Evolutionary conservation across 2,888 invertebrate species (phyloP).

Genomic region (Lampropteryx suffumata): DNA sequence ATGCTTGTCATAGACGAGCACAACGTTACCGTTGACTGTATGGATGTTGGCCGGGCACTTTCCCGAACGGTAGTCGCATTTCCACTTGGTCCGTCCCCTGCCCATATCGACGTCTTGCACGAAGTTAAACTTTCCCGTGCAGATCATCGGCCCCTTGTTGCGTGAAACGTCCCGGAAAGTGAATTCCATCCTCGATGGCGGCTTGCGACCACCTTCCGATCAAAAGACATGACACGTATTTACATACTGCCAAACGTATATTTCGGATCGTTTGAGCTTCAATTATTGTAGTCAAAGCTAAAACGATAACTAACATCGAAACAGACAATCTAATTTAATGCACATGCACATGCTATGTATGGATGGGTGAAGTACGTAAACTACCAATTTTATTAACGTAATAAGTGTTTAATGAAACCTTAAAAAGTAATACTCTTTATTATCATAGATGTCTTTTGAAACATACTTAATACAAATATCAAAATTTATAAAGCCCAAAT

Average conservation of each 20-base stretch:
- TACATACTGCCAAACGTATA: conserved; percentile 2
- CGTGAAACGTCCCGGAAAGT: conserved; percentile 47
- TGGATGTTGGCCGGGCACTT: conserved; percentile 58
- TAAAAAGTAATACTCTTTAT: conserved; percentile 72
- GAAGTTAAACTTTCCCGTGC: conserved; percentile 53
- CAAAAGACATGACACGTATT: conserved; percentile 35
- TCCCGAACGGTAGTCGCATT: conserved; percentile 49
- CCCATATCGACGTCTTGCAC: conserved; percentile 54
- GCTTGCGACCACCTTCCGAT: conserved; percentile 37
- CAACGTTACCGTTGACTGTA: conserved; percentile 56
- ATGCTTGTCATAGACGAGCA: conserved; percentile 58
- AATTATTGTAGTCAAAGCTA: neutral
- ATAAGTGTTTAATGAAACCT: conserved; percentile 71
- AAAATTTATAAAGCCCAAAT: conserved; percentile 60
- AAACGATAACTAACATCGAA: conserved; percentile 14
- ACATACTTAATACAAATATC: conserved; percentile 51
- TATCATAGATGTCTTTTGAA: conserved; percentile 70
- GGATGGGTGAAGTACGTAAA: conserved; percentile 26
- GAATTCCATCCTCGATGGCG: conserved; percentile 45
- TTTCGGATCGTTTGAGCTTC: neutral
- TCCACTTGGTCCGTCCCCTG: conserved; percentile 56
- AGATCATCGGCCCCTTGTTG: conserved; percentile 50
- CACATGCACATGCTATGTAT: conserved; percentile 13
- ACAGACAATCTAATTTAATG: conserved; percentile 5
- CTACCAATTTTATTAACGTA: conserved; percentile 45